Percentiles rank a stretch among this genome's conserved stretches.
Conservation (phyloP, 2,113 vertebrate species). For the Urocolius indicus region DNA sequence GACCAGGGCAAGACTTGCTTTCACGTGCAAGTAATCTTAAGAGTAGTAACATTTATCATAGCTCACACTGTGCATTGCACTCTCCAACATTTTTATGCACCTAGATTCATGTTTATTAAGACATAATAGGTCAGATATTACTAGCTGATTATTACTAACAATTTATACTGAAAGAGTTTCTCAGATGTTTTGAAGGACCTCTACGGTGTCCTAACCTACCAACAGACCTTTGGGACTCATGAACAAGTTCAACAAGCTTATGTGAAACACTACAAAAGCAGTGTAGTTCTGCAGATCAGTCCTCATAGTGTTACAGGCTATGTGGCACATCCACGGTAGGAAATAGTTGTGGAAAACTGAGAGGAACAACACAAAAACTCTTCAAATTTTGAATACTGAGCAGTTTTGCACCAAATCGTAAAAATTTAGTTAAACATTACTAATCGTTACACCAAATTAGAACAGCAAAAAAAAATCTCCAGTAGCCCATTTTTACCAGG, state of each 20-base stretch:
- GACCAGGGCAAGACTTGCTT: neutral
- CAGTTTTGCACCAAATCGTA: neutral
- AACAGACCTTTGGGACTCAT: neutral
- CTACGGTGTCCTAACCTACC: neutral
- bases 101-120: neutral
- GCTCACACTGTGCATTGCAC: neutral
- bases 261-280: neutral
- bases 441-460: neutral
- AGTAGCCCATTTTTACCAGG: neutral
- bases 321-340: neutral
- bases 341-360: neutral
- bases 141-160: neutral
- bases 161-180: neutral
- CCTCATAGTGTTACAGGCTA: neutral
- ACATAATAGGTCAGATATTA: neutral
- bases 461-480: neutral
- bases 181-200: neutral
- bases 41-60: neutral
- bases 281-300: neutral
- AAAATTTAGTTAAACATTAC: neutral
- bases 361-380: neutral
- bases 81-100: neutral
- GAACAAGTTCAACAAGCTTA: neutral
- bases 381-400: neutral
- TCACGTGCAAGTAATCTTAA: neutral